Base-by-base conservation (phyloP, 2,113 vertebrate species). In the Aplodontia rufa region DNA sequence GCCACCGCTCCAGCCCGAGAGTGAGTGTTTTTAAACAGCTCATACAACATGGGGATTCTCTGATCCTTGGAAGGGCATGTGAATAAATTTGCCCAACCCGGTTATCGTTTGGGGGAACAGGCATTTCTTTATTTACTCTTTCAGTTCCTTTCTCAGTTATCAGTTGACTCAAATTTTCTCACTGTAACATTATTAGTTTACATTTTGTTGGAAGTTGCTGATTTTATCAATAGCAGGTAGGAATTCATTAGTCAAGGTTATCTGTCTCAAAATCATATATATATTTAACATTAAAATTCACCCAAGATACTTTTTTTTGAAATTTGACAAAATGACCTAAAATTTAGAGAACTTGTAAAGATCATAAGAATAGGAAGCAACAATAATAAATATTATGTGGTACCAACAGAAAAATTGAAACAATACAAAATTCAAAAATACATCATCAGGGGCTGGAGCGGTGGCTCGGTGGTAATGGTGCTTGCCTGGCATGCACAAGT, bases 21-120 rank as follows among this genome's bases (percentile, higher is more conserved):
- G n/a, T n/a, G n/a, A n/a, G n/a, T 83, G 55, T 79, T 94, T 80
- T 91, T 51, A 69, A 96, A 75, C 42, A 91, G 32, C 68, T 96
- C 82, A 87, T 17, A 53, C 49, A 64, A 80, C 32, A n/a, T 9
- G 35, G 26, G 30, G 53, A 88, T 74, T 91, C 74, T 88, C 64
- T 85, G 87, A 60, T 69, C 42, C 78, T 47, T 47, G 42, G 49
- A 88, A 84, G 53, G 69, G 91, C 20, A 32, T 75, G 55, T 20
- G 26, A 94, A 40, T 76, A 78, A 92, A 82, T 55, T 28, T 35
- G 64, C 26, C 85, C 62, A 86, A 78, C 60, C 17, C 90, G 88
- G 47, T 42, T 80, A 90, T 47, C 32, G 53, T 79, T 40, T 16
- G 64, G 32, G 30, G 32, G 8, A 82, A 87, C 40, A 89, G 22